Base-by-base conservation (phyloP, 2,888 invertebrate species). In the Lasius fuliginosus region DNA sequence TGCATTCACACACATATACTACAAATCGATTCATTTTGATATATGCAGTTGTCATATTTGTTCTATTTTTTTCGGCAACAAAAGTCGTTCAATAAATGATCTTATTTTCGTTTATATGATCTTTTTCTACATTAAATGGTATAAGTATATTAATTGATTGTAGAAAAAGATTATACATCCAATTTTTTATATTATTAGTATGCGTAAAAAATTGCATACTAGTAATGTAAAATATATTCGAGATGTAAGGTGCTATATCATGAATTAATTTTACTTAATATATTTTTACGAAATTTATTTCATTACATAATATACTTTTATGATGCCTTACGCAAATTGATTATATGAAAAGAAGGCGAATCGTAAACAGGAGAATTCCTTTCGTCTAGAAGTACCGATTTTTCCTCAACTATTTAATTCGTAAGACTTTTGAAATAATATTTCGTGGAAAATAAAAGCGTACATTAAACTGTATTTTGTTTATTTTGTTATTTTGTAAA, bases 401-500 rank as follows among this genome's bases (percentile, higher is more conserved):
- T 58, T 58, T 23, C 23, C n/a, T 56, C 9, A n/a, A 53, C 15
- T 46, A 49, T 49, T 49, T 49, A 8, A 18, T 18, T 46, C 4
- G 5, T 46, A 46, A 42, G 42, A 5, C 5, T n/a, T 56, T n/a
- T 23, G n/a, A 23, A 23, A 56, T 11, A 56, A 49, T 6, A 49
- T 49, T 23, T 11, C 4, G 23, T 23, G 23, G 23, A 58, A 58
- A 58, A 58, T 58, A 23, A 58, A 58, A 58, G 8, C 18, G 11
- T 60, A 60, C 6, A 15, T 40, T 56, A 33, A 23, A 60, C 27
- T 60, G 18, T n/a, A 60, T 64, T 33, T 75, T 6, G 3, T 33
- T 64, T 33, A 64, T 53, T n/a, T 53, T 53, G 8, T 53, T 53
- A 53, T n/a, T 53, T n/a, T 75, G 8, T 75, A 75, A 64, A 12